Conservation (phyloP, 2,888 invertebrate genomes). For the Nebria brevicollis region DNA sequence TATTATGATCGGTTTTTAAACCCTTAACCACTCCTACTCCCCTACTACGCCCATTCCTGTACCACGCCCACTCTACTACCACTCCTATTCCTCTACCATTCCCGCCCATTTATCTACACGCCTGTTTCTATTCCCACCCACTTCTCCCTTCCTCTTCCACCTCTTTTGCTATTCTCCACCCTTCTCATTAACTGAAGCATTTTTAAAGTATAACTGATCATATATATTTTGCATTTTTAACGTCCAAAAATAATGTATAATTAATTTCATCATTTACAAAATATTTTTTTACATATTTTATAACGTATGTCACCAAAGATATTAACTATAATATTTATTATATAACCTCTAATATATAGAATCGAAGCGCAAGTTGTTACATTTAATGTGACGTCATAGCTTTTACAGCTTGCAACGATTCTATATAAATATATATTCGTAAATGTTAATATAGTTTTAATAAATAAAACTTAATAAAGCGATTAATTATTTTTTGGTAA, state of each 20-base stretch:
- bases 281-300: not conserved
- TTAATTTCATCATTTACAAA: not conserved
- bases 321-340: slow-evolving; percentile 17
- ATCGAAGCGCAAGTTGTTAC: not conserved
- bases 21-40: too few relatives aligned
- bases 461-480: not conserved
- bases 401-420: not conserved
- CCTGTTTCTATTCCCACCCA: not conserved
- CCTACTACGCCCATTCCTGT: too few relatives aligned
- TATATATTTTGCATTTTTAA: not conserved
- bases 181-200: too few relatives aligned
- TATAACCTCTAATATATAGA: not conserved
- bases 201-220: not conserved
- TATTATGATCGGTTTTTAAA: too few relatives aligned
- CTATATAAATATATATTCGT: not conserved
- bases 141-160: too few relatives aligned
- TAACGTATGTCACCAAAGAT: slow-evolving; percentile 6
- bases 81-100: too few relatives aligned
- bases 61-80: too few relatives aligned
- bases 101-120: too few relatives aligned
- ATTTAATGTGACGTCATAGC: not conserved
- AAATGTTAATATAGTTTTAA: slow-evolving; percentile 28
- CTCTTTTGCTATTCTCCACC: too few relatives aligned
- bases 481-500: not conserved
- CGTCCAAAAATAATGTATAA: not conserved